phyloP scores from a whole-genome alignment of 2,888 invertebrate species.

The Nomada flava region DNA sequence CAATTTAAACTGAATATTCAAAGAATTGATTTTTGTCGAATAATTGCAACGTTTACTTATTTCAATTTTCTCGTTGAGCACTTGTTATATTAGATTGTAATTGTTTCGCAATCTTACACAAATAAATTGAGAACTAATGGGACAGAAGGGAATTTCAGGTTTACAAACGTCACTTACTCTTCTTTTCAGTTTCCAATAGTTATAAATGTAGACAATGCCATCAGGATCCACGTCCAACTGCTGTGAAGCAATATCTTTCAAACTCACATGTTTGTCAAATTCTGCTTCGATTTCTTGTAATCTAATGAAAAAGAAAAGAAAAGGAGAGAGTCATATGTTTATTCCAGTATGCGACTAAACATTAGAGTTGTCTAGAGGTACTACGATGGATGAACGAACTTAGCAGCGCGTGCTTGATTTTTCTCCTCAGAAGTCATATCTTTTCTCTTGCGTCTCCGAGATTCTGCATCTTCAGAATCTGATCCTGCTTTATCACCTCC shows the following conservation, averaged over 20 bases:
- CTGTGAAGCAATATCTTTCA: conserved; percentile 93
- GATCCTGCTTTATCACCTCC: conserved; percentile 85
- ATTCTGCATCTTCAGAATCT: conserved; percentile 92
- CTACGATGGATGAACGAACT: conserved; percentile 81
- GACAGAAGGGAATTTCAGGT: not conserved
- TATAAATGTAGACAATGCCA: conserved; percentile 94
- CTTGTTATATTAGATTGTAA: not conserved
- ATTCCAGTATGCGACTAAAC: not conserved
- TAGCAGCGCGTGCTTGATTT: conserved; percentile 95
- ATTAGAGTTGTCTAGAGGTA: not conserved
- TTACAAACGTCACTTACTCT: conserved; percentile 87
- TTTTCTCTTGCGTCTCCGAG: conserved; percentile 92
- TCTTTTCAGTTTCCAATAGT: conserved; percentile 98
- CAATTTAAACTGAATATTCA: too few species aligned
- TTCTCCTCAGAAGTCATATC: conserved; percentile 98
- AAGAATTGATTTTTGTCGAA: too few species aligned
- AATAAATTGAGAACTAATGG: not conserved
- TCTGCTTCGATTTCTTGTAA: conserved; percentile 96
- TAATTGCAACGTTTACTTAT: not conserved
- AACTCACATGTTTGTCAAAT: conserved; percentile 95
- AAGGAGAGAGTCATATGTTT: conserved; percentile 12
- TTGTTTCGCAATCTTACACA: not conserved
- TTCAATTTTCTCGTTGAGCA: not conserved
- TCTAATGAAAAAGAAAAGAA: conserved; percentile 83
- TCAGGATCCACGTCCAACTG: conserved; percentile 93